A percentile compares a stretch with the other conserved stretches of the same genome.
Conservation (phyloP, 2,797 vertebrate genomes). For the Rhadinocentrus ornatus region DNA sequence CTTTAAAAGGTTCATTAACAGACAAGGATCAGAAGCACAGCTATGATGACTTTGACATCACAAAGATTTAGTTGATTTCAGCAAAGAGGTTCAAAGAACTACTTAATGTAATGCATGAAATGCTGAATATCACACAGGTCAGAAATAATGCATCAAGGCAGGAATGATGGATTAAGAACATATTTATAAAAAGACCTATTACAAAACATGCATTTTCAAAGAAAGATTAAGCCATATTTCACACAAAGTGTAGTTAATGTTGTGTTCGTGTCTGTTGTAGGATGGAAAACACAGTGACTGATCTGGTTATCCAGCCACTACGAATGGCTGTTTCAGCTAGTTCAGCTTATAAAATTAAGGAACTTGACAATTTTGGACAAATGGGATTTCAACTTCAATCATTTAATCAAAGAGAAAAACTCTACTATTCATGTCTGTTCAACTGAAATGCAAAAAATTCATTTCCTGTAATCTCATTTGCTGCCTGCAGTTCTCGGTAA, state of each 20-base stretch:
- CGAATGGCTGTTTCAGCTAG: constrained; percentile 4
- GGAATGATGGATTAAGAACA: constrained; percentile 52
- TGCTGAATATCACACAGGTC: constrained; percentile 32
- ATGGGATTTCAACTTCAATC: constrained; percentile 10
- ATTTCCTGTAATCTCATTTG: constrained; percentile 47
- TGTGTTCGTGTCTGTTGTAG: constrained; percentile 8
- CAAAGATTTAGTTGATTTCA: constrained; percentile 46
- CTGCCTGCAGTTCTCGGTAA: constrained; percentile 40
- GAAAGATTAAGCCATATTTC: constrained; percentile 40
- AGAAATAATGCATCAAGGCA: constrained; percentile 36
- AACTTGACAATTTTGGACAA: constrained; percentile 27
- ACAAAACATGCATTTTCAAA: constrained; percentile 74
- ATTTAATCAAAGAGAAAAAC: constrained; percentile 20
- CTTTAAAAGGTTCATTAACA: constrained; percentile 32
- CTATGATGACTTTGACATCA: constrained; percentile 56
- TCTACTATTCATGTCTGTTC: constrained; percentile 37
- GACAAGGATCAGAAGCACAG: constrained; percentile 53
- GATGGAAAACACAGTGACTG: not conserved
- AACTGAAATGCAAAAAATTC: constrained; percentile 47
- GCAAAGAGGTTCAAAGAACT: constrained; percentile 31
- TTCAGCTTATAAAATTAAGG: constrained; percentile 11
- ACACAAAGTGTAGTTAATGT: constrained; percentile 28
- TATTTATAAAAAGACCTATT: constrained; percentile 63
- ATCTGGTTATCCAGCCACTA: not conserved
- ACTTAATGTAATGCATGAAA: constrained; percentile 31